phyloP scores from a whole-genome alignment of 2,797 vertebrate genomes.

The Macroramphosus scolopax region DNA sequence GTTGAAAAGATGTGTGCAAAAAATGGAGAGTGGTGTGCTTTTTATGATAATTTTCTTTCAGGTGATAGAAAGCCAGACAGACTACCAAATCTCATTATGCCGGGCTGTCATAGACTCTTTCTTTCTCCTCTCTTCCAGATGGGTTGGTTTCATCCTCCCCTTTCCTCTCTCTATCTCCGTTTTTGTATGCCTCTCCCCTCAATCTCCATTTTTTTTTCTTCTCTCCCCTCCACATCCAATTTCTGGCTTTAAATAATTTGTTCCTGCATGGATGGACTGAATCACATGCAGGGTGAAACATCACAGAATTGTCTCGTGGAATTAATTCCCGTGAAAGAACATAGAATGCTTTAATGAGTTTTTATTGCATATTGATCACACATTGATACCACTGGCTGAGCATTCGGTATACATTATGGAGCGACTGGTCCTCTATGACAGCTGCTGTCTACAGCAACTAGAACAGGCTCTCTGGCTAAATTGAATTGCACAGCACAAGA shows the following conservation, averaged over 20 bases:
- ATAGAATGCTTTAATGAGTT: slow-evolving; percentile 75
- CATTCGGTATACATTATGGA: slow-evolving; percentile 62
- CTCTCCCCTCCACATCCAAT: slow-evolving; percentile 54
- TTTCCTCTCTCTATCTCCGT: slow-evolving; percentile 30
- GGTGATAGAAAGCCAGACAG: slow-evolving; percentile 58
- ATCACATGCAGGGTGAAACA: slow-evolving; percentile 71
- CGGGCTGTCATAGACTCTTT: slow-evolving; percentile 58
- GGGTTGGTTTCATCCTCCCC: slow-evolving; percentile 54
- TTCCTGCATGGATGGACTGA: slow-evolving; percentile 73
- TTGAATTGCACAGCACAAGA: slow-evolving; percentile 56
- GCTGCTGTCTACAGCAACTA: slow-evolving; percentile 50
- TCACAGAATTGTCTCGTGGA: slow-evolving; percentile 73
- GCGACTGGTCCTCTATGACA: slow-evolving; percentile 52
- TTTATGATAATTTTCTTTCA: slow-evolving; percentile 64
- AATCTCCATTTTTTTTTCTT: neutral
- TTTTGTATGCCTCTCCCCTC: slow-evolving; percentile 27
- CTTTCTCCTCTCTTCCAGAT: slow-evolving; percentile 64
- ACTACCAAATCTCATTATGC: slow-evolving; percentile 67
- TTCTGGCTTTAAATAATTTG: slow-evolving; percentile 73
- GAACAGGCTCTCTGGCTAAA: slow-evolving; percentile 46
- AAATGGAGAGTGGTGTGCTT: slow-evolving; percentile 27
- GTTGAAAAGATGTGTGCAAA: slow-evolving; percentile 42
- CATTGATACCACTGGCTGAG: slow-evolving; percentile 66
- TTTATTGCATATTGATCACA: slow-evolving; percentile 80
- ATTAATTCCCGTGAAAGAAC: slow-evolving; percentile 75